These are phyloP conservation scores for Neodiprion pinetum DNA, from an alignment of 1,140 invertebrate genomes.

Conservation along the genomic window DNA sequence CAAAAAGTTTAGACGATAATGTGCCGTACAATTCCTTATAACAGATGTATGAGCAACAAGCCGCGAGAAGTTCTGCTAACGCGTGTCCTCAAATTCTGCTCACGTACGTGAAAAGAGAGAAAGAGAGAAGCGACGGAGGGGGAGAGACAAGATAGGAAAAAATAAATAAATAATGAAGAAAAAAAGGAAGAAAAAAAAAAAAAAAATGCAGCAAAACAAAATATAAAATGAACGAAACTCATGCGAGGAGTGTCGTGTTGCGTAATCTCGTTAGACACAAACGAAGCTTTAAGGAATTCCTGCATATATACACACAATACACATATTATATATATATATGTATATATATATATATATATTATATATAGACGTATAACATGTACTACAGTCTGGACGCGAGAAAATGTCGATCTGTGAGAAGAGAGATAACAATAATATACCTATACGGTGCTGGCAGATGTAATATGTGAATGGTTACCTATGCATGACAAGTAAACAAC, in stretches of 20 bases:
- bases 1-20: too few species aligned
- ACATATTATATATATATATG: neutral
- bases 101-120: neutral
- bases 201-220: neutral
- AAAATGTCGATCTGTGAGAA: neutral
- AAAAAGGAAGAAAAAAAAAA: too few species aligned
- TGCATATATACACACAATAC: constrained; percentile 23
- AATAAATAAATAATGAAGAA: too few species aligned
- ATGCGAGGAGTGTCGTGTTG: constrained; percentile 33
- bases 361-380: too few species aligned
- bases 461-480: too few species aligned
- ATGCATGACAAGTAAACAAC: too few species aligned
- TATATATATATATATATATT: too few species aligned
- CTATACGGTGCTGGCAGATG: too few species aligned
- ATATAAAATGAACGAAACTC: constrained; percentile 21
- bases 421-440: too few species aligned
- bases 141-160: too few species aligned
- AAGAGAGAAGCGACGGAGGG: neutral
- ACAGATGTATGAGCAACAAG: too few species aligned
- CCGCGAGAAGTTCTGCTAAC: neutral
- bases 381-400: neutral
- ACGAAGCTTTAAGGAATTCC: constrained; percentile 36
- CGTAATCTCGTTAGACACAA: constrained; percentile 33
- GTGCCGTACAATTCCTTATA: too few species aligned
- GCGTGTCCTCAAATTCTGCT: constrained; percentile 12